Base-by-base conservation (phyloP, 2,888 invertebrate species). In the Cheilosia grossa region DNA sequence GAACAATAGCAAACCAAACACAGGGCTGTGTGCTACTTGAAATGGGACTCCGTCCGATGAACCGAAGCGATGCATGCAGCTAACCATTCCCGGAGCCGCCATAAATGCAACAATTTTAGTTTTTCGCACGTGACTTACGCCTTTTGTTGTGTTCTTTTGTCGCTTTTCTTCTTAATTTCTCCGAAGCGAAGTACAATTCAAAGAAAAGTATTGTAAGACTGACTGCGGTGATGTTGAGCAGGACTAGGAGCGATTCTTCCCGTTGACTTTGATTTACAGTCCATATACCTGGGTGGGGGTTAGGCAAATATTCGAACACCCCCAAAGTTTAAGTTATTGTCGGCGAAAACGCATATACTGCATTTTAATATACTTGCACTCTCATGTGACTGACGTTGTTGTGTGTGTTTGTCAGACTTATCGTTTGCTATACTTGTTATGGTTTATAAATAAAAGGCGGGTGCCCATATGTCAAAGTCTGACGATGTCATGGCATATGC, bases 71-170 rank as follows among this genome's bases (percentile, higher is more conserved):
- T 77, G 53, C 82, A 82, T 82, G 82, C 72, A 72, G 72, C 75
- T 30, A 66, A 59, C 24, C 69, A 70, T 70, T 70, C 64, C 64
- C 59, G 51, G 51, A 70, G 69, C 54, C 63, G 69, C 64, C 64
- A 70, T 70, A 82, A 75, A 82, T 82, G 82, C 82, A 82, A 77
- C 82, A 82, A 77, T 77, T 80, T 80, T 72, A 79, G 70, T 64
- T 64, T 73, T 77, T 75, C 66, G 64, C 81, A 75, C 81, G 75
- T 82, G 81, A 75, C 75, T 75, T 63, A 63, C 74, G 59, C 27
- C n/a, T 58, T 54, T 30, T 54, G 15, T 53, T 54, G 15, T 53
- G n/a, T 49, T 58, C 13, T 13, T 54, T 17, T 49, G 51, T 27
- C 49, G 42, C 24, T 42, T 42, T 67, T 40, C 37, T 54, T 51